Conservation (phyloP, 2,797 vertebrate genomes). For the Margarornis squamiger region DNA sequence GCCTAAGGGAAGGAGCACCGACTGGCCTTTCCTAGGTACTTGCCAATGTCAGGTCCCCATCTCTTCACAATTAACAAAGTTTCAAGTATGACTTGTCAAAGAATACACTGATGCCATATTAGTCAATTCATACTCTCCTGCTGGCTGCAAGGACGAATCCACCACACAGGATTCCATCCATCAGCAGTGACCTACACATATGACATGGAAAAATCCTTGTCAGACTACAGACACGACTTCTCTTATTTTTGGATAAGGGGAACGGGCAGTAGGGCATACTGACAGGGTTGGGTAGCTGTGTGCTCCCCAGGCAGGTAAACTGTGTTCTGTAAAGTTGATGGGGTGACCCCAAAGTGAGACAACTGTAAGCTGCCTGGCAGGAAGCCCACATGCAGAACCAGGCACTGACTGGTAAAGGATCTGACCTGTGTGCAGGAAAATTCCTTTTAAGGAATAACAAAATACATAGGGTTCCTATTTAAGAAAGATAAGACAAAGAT, state of each 20-base stretch:
- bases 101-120: not conserved
- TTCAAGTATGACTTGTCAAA: not conserved
- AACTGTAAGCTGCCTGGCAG: not conserved
- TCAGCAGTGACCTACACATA: not conserved
- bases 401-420: not conserved
- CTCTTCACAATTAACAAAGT: not conserved
- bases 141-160: not conserved
- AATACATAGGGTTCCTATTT: not conserved
- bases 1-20: not conserved
- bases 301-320: not conserved
- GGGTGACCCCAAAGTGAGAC: not conserved
- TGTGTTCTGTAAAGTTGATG: not conserved
- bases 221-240: rapidly evolving
- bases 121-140: not conserved
- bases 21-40: not conserved
- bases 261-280: not conserved
- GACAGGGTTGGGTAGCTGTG: not conserved
- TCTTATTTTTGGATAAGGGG: not conserved
- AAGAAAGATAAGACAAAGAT: not conserved
- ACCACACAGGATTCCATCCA: rapidly evolving
- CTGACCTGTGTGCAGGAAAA: not conserved
- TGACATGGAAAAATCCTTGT: not conserved
- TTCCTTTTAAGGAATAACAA: not conserved
- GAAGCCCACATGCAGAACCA: not conserved
- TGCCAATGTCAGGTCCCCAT: not conserved